Conservation (phyloP, 2,113 vertebrate genomes). For the Edolisoma coerulescens region DNA sequence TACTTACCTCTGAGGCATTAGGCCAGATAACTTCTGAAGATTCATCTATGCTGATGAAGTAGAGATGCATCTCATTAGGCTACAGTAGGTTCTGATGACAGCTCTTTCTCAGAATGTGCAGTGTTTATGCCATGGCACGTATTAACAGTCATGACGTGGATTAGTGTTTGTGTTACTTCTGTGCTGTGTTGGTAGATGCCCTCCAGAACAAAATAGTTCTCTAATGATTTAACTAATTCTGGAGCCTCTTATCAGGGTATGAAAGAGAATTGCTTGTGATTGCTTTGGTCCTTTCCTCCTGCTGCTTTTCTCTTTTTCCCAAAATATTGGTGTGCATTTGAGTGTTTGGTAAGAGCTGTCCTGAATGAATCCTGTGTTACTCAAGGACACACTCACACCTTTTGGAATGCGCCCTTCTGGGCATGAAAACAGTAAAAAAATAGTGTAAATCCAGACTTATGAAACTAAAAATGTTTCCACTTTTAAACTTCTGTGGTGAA, state of each 20-base stretch:
- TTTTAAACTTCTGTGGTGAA: not conserved
- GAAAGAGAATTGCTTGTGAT: not conserved
- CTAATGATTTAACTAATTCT: not conserved
- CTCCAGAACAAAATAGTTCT: not conserved
- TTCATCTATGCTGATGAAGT: not conserved
- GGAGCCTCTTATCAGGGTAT: not conserved
- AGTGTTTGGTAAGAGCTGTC: not conserved
- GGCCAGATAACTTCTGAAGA: not conserved
- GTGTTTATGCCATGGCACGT: not conserved
- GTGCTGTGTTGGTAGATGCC: not conserved
- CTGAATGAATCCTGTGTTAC: not conserved
- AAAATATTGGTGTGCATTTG: not conserved
- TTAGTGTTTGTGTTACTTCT: not conserved
- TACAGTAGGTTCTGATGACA: not conserved
- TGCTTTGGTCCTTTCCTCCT: not conserved
- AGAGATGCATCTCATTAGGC: not conserved
- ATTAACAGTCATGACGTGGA: not conserved
- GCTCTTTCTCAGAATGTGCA: not conserved
- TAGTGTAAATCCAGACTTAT: not conserved
- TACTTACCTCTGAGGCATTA: not conserved
- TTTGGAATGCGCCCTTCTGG: not conserved
- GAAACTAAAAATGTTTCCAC: not conserved
- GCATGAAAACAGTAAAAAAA: not conserved
- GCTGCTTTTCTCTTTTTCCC: not conserved
- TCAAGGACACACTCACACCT: not conserved